A percentile compares a stretch with the other conserved stretches of the same genome.
Conservation (phyloP, 1,140 invertebrate genomes). For the Eupristina koningsbergeri region DNA sequence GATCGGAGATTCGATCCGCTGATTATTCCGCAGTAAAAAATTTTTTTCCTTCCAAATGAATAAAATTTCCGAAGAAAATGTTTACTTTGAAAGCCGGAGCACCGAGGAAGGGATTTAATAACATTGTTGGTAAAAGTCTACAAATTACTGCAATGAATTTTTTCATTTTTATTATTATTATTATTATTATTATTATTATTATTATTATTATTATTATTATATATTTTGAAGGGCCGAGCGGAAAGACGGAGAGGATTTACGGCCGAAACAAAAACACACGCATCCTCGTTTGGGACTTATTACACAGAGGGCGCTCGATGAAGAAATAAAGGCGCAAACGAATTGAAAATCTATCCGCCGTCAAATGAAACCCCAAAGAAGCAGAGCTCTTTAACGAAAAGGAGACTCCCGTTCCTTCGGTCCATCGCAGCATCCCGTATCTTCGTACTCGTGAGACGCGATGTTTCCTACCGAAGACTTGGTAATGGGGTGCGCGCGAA, state of each 20-base stretch:
- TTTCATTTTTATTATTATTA: background rate
- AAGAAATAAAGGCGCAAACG: constrained; percentile 1
- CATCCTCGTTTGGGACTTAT: no score
- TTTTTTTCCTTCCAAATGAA: background rate
- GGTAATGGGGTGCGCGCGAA: constrained; percentile 32
- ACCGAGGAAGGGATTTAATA: background rate
- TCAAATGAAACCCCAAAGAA: constrained; percentile 38
- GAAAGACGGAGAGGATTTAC: background rate
- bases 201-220: background rate
- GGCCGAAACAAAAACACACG: background rate
- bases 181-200: background rate
- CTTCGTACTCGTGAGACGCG: constrained; percentile 26
- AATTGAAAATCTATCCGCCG: constrained; percentile 31
- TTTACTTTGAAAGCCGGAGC: background rate
- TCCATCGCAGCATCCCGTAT: no score
- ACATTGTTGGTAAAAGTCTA: background rate
- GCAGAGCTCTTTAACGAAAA: constrained; percentile 38
- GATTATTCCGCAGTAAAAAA: background rate
- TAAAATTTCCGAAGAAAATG: background rate
- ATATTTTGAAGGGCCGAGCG: background rate
- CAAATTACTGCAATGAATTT: background rate
- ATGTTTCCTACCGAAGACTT: no score
- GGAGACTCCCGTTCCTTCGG: no score
- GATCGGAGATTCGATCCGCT: background rate
- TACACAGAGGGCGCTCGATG: background rate